phyloP scores from a whole-genome alignment of 2,888 invertebrate genomes.

The Epistrophella euchroma region DNA sequence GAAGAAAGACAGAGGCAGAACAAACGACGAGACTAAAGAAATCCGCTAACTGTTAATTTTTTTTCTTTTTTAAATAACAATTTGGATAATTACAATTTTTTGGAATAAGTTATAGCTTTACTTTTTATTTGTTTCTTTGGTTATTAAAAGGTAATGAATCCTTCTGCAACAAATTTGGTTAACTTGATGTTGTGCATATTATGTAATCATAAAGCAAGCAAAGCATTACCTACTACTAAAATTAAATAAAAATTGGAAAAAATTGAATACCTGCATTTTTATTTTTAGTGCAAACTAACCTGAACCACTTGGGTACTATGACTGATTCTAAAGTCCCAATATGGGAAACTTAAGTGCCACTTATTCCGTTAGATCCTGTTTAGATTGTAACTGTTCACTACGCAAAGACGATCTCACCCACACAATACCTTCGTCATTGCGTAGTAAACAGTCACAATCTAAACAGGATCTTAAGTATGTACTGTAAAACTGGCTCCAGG shows the following conservation, averaged over 20 bases:
- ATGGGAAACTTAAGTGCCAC: too few species aligned
- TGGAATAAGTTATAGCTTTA: conserved; percentile 41
- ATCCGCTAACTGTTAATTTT: conserved; percentile 35
- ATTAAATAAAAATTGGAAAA: conserved; percentile 45
- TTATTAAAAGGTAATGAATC: conserved; percentile 17
- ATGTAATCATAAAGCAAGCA: conserved; percentile 45
- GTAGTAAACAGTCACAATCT: too few species aligned
- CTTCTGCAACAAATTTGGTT: conserved; percentile 40
- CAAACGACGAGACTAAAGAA: conserved; percentile 69
- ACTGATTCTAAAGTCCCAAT: too few species aligned
- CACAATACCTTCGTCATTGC: too few species aligned
- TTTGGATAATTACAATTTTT: conserved; percentile 50
- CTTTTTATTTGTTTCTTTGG: conserved; percentile 20
- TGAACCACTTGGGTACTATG: too few species aligned
- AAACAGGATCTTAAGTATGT: too few species aligned
- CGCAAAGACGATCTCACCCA: too few species aligned
- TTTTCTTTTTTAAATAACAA: conserved; percentile 26
- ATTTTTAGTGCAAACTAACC: too few species aligned
- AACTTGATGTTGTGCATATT: conserved; percentile 62
- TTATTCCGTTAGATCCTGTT: too few species aligned
- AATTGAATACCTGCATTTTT: conserved; percentile 12
- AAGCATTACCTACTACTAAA: conserved; percentile 48
- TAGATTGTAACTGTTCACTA: too few species aligned
- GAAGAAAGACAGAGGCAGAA: conserved; percentile 76
- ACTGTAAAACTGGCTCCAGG: too few species aligned